Base-by-base conservation (phyloP, 2,888 invertebrate genomes). In the Tethea ocularis region DNA sequence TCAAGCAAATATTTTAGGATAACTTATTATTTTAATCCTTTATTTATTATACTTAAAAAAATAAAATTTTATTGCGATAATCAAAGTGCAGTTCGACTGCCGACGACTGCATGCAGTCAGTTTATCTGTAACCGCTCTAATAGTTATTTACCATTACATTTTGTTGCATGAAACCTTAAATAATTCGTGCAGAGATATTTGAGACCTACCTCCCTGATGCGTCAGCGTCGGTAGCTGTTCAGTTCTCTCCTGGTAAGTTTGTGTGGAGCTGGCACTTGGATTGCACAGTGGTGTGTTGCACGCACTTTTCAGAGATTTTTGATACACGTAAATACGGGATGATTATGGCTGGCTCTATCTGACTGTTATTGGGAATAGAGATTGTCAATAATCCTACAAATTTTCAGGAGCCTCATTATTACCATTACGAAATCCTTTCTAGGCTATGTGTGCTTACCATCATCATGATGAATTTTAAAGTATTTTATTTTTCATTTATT, bases 201-300 rank as follows among this genome's bases (percentile, higher is more conserved):
- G 88, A 90, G 70, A 86, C 87, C 8, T 84, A 76, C 66, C 86
- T 86, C 56, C 86, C 87, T 53, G 86, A 87, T 58, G 81, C 77
- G 15, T 74, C 80, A 7, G 82, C 79, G 22, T 75, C 69, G 26
- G 64, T 85, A 52, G 72, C 84, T 10, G 77, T 86, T 56, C 77
- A 78, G 57, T 83, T 84, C 36, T 69, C 82, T 0, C 73, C 82
- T 57, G 87, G 87, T 87, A 80, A 87, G 83, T 74, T 57, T 20
- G 23, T 38, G 23, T 41, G 23, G 20, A n/a, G 23, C 2, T 38
- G 6, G 8, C 7, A 10, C n/a, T 26, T 17, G 26, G 24, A 52
- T 53, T 17, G 26, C 29, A 53, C 53, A 5, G 29, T 29, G 29
- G 24, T 53, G 17, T 33, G 17, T 52, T 26, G 8, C 2, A 17